These are phyloP conservation scores for Nemopilema nomurai DNA, from an alignment of 30 jellyfish, hydroid and myxozoan genomes.

Conservation along the genomic window DNA sequence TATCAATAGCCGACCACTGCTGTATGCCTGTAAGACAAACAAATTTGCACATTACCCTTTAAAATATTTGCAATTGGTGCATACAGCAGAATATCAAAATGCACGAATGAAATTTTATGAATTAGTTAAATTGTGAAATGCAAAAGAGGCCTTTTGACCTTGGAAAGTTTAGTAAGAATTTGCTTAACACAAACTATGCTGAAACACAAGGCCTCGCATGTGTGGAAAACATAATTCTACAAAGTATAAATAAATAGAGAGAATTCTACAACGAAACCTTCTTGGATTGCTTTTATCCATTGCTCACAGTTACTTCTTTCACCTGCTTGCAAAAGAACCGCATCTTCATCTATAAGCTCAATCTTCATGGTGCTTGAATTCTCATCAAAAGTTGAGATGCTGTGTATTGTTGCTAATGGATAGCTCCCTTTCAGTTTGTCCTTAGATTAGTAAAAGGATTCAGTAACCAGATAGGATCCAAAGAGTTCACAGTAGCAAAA, in stretches of 20 bases:
- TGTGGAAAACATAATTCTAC: too few relatives aligned
- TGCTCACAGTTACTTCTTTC: constrained; percentile 42
- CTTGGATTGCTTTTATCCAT: constrained; percentile 75
- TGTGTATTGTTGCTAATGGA: constrained; percentile 74
- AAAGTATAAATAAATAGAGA: too few relatives aligned
- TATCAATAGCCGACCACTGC: constrained; percentile 34
- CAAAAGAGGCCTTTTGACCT: background rate
- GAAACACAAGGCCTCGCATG: too few relatives aligned
- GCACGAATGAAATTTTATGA: background rate
- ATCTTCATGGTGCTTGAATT: constrained; percentile 55
- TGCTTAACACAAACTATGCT: too few relatives aligned
- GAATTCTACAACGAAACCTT: too few relatives aligned
- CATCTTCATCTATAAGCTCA: constrained; percentile 48
- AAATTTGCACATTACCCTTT: background rate
- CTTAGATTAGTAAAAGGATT: constrained; percentile 17
- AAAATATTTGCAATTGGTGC: background rate
- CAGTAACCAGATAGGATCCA: background rate
- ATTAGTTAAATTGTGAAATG: background rate
- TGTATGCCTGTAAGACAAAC: constrained; percentile 36
- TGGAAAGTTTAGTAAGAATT: too few relatives aligned
- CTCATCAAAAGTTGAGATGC: constrained; percentile 25
- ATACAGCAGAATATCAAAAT: background rate
- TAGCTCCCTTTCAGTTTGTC: constrained; percentile 79
- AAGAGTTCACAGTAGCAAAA: background rate
- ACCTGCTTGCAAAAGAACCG: constrained; percentile 72